Percentiles rank a stretch among this genome's conserved stretches.
phyloP scores from a whole-genome alignment of 2,113 vertebrate species.

The Natator depressus region DNA sequence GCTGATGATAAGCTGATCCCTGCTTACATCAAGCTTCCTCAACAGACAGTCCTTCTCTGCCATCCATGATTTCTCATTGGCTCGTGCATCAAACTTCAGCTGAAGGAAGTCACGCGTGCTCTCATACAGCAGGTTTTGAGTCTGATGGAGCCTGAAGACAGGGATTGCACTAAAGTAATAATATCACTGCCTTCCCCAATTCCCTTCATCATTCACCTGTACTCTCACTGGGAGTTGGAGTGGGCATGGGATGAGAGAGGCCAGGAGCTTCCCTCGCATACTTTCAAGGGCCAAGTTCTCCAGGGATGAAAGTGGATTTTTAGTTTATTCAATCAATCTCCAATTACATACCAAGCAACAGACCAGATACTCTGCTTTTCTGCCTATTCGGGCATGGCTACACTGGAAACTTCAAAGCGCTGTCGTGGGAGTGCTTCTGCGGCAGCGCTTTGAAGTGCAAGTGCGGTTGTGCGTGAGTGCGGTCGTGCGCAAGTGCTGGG shows the following conservation, averaged over 20 bases:
- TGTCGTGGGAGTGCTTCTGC: no score
- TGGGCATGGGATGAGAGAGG: not conserved
- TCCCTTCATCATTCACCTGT: not conserved
- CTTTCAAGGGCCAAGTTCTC: not conserved
- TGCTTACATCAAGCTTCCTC: constrained; percentile 80
- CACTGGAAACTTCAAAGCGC: no score
- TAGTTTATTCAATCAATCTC: not conserved
- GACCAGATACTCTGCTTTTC: constrained; percentile 11
- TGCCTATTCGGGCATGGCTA: not conserved
- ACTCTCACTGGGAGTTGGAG: not conserved
- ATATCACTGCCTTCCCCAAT: not conserved
- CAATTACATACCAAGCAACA: not conserved
- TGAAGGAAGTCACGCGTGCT: constrained; percentile 93
- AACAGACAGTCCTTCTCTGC: constrained; percentile 90
- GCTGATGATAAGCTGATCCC: constrained; percentile 40
- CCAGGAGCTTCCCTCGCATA: not conserved
- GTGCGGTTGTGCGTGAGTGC: no score
- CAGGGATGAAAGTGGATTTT: not conserved
- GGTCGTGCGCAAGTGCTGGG: no score
- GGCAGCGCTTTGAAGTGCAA: no score
- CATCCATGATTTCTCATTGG: constrained; percentile 93
- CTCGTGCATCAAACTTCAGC: constrained; percentile 87
- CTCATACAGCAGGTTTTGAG: constrained; percentile 90
- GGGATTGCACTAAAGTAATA: not conserved
- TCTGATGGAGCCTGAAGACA: constrained; percentile 84